These are phyloP conservation scores for Mythimna impura DNA, from an alignment of 2,888 invertebrate genomes.

Conservation along the genomic window DNA sequence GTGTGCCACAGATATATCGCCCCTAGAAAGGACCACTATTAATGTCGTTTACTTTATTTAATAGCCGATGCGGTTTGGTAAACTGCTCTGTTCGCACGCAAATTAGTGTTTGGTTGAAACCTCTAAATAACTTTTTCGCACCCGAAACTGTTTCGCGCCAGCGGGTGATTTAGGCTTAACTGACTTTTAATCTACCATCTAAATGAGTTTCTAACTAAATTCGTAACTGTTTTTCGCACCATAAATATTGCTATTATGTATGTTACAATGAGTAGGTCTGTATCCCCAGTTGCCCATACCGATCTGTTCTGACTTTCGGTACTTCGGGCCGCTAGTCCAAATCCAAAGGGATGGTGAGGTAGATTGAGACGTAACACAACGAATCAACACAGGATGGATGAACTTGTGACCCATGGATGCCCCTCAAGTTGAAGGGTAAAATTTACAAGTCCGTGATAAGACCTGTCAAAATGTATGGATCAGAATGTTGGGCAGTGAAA, in stretches of 20 bases:
- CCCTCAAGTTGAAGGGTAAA: too few species aligned
- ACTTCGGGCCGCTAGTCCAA: too few species aligned
- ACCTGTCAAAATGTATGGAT: too few species aligned
- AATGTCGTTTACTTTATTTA: constrained; percentile 52
- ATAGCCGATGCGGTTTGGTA: constrained; percentile 54
- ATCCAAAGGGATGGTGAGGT: too few species aligned
- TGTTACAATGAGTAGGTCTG: constrained; percentile 21
- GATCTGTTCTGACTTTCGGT: too few species aligned
- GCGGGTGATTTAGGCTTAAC: constrained; percentile 50
- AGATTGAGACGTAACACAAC: too few species aligned
- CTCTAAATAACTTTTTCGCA: constrained; percentile 62
- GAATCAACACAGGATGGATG: too few species aligned
- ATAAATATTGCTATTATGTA: constrained; percentile 49
- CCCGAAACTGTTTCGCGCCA: constrained; percentile 44
- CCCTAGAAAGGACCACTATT: constrained; percentile 52
- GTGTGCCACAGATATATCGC: constrained; percentile 66
- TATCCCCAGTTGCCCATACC: too few species aligned
- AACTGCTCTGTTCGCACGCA: constrained; percentile 56
- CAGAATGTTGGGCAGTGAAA: too few species aligned
- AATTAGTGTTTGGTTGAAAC: constrained; percentile 56
- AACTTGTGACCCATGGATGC: too few species aligned
- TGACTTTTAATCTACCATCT: constrained; percentile 52
- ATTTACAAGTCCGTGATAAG: too few species aligned
- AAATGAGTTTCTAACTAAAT: constrained; percentile 60
- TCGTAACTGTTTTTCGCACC: constrained; percentile 38